phyloP scores from a whole-genome alignment of 2,888 invertebrate species.

The Rhagophthalmus giganteus region DNA sequence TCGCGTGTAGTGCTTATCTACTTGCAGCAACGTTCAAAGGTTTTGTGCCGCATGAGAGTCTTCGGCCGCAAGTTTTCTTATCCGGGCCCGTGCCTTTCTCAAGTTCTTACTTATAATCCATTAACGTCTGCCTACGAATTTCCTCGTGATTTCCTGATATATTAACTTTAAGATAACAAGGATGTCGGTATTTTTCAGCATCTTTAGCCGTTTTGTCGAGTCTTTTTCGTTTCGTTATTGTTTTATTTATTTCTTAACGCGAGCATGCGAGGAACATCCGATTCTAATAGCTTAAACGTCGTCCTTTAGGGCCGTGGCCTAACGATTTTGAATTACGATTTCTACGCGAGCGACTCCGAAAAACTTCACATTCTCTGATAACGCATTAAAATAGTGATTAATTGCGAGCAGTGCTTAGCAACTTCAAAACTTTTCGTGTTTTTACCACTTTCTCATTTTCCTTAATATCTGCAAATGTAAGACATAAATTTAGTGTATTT shows the following conservation, averaged over 20 bases:
- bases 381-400: constrained; percentile 49
- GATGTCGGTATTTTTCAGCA: constrained; percentile 14
- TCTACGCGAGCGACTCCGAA: constrained; percentile 22
- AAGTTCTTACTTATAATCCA: constrained; percentile 17
- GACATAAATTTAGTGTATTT: constrained; percentile 47
- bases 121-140: constrained; percentile 18
- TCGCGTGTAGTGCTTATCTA: constrained; percentile 10
- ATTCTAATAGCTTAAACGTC: too few relatives aligned
- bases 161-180: constrained; percentile 18
- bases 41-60: constrained; percentile 2
- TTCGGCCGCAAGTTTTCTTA: constrained; percentile 10
- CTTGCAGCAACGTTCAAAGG: constrained; percentile 1
- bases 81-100: constrained; percentile 5
- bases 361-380: constrained; percentile 38
- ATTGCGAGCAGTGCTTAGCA: constrained; percentile 46
- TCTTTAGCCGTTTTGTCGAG: too few relatives aligned
- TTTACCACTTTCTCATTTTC: constrained; percentile 47
- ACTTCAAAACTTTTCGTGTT: constrained; percentile 48
- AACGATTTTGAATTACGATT: constrained; percentile 31
- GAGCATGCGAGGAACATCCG: too few relatives aligned
- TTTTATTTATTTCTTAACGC: constrained; percentile 1
- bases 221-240: neutral
- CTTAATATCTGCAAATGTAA: constrained; percentile 52
- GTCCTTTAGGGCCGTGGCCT: too few relatives aligned
- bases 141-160: constrained; percentile 18